Conservation (phyloP, 1,140 invertebrate species). For the Meloidogyne exigua region DNA sequence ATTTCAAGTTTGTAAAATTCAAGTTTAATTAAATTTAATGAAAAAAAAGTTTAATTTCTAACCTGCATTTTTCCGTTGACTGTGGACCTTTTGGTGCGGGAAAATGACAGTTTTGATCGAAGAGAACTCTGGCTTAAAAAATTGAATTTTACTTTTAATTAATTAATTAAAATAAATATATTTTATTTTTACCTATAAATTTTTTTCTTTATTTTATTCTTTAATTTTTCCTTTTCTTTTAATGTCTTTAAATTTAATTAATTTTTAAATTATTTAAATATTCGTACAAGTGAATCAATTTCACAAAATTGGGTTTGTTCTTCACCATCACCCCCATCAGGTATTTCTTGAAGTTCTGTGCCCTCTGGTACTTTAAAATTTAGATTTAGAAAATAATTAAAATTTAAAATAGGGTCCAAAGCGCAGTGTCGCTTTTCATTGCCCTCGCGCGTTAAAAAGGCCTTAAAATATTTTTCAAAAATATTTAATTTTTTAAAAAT, state of each 20-base stretch:
- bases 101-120: not conserved
- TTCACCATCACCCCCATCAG: not conserved
- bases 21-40: not conserved
- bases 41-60: not conserved
- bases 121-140: not conserved
- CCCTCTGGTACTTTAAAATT: not conserved
- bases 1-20: not conserved
- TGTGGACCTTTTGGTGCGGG: not conserved
- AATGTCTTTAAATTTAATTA: not conserved
- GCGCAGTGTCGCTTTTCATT: no score
- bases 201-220: not conserved
- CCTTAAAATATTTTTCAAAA: no score
- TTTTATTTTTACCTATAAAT: constrained; percentile 6
- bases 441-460: no score
- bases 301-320: not conserved
- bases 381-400: not conserved
- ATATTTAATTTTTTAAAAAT: no score
- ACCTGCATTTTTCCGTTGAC: not conserved
- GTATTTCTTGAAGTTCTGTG: not conserved
- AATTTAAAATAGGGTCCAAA: no score
- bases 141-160: not conserved
- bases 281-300: not conserved
- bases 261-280: not conserved
- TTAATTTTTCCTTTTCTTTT: not conserved
- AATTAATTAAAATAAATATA: not conserved